These are phyloP conservation scores for Drosophila setosimentum DNA, from an alignment of 2,888 invertebrate genomes.

Conservation along the genomic window DNA sequence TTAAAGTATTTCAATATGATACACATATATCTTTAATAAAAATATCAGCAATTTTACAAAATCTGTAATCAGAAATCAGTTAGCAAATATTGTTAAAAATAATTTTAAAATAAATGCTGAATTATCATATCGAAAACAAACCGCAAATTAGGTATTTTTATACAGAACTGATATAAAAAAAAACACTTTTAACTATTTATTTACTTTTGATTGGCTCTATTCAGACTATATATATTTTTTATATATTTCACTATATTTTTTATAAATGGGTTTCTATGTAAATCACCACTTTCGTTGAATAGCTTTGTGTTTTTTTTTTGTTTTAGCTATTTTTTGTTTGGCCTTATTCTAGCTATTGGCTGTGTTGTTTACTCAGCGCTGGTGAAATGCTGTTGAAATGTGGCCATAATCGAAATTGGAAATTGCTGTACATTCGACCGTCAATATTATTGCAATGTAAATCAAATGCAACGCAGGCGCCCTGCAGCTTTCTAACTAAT, in stretches of 20 bases:
- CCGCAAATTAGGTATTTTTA: too few relatives aligned
- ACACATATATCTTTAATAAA: not conserved
- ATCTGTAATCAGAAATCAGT: not conserved
- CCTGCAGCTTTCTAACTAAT: slow-evolving; percentile 79
- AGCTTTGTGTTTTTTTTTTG: not conserved
- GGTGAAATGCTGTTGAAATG: slow-evolving; percentile 38
- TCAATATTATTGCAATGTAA: slow-evolving; percentile 47
- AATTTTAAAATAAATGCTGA: not conserved
- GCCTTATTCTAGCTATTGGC: not conserved
- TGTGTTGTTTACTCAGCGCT: slow-evolving; percentile 11
- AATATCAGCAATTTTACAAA: not conserved
- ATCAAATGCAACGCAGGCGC: slow-evolving; percentile 64
- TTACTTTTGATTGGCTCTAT: not conserved
- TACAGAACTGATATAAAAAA: not conserved
- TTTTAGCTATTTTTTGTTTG: not conserved
- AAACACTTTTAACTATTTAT: too few relatives aligned
- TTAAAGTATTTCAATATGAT: not conserved
- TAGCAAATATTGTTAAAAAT: not conserved
- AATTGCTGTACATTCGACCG: slow-evolving; percentile 36
- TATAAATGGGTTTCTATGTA: not conserved
- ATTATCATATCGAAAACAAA: too few relatives aligned
- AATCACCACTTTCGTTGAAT: not conserved
- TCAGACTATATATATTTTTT: not conserved
- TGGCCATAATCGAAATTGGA: slow-evolving; percentile 42
- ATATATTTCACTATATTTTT: not conserved